Evolutionary conservation across 2,113 vertebrate species (phyloP).

Genomic region (Osmerus mordax): DNA sequence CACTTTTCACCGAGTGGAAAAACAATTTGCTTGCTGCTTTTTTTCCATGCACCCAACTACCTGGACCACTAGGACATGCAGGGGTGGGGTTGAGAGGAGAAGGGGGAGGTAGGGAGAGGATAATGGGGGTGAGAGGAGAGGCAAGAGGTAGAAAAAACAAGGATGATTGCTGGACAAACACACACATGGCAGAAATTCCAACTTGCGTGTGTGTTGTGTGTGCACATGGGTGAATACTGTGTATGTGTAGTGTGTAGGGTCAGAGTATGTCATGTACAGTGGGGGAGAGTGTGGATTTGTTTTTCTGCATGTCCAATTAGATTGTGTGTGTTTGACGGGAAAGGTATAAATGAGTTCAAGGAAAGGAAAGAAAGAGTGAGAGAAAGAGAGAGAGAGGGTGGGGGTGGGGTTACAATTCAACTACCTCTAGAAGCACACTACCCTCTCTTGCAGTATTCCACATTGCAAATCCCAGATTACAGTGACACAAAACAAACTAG

Average conservation of each 20-base stretch:
- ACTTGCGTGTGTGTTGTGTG: constrained; percentile 9
- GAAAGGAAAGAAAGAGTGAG: constrained; percentile 21
- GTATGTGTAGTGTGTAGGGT: constrained; percentile 12
- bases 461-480: constrained; percentile 66
- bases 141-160: constrained; percentile 54
- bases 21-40: constrained; percentile 94
- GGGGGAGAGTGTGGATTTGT: constrained; percentile 8
- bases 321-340: not conserved
- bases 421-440: constrained; percentile 71
- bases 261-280: constrained; percentile 22
- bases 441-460: constrained; percentile 66
- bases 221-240: constrained; percentile 14
- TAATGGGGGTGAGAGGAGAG: constrained; percentile 44
- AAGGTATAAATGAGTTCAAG: not conserved
- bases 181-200: constrained; percentile 45
- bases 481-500: constrained; percentile 66
- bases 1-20: constrained; percentile 84
- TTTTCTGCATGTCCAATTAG: not conserved
- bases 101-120: constrained; percentile 17
- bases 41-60: constrained; percentile 98
- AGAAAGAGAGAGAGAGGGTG: constrained; percentile 20
- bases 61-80: constrained; percentile 99
- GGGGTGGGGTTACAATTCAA: constrained; percentile 58
- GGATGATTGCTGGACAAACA: constrained; percentile 62
- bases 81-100: constrained; percentile 59